A percentile compares a stretch with the other conserved stretches of the same genome.
phyloP scores from a whole-genome alignment of 2,888 invertebrate genomes.

The Pterostichus niger region DNA sequence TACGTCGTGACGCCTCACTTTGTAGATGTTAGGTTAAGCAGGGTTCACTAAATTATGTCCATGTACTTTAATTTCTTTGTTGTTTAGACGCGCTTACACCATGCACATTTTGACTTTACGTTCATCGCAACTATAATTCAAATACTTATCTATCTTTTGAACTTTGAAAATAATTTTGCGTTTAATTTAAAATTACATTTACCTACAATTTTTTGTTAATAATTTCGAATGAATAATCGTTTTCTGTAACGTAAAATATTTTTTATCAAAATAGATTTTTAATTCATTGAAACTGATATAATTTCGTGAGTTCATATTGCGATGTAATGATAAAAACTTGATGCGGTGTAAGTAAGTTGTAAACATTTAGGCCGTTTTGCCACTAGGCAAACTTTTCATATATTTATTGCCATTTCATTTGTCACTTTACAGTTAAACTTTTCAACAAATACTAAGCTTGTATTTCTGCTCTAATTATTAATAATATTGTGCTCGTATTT shows the following conservation, averaged over 20 bases:
- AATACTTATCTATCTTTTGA: too few relatives aligned
- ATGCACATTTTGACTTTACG: background rate
- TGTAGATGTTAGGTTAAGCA: conserved; percentile 45
- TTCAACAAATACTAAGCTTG: conserved; percentile 41
- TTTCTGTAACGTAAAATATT: too few relatives aligned
- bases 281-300: too few relatives aligned
- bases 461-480: background rate
- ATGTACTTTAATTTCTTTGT: conserved; percentile 26
- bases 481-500: conserved; percentile 38
- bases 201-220: too few relatives aligned
- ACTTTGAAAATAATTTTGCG: too few relatives aligned
- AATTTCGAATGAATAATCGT: too few relatives aligned
- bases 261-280: too few relatives aligned
- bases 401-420: conserved; percentile 12
- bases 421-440: conserved; percentile 36
- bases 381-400: conserved; percentile 42
- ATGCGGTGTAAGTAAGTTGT: conserved; percentile 13
- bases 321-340: background rate
- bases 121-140: background rate
- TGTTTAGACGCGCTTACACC: conserved; percentile 6
- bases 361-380: conserved; percentile 27
- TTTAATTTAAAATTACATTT: too few relatives aligned
- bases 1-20: conserved; percentile 76
- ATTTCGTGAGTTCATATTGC: background rate
- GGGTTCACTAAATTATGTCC: conserved; percentile 63